A percentile compares a stretch with the other conserved stretches of the same genome.
Evolutionary conservation across 2,797 vertebrate genomes (phyloP).

Genomic region (Sphaeramia orbicularis): DNA sequence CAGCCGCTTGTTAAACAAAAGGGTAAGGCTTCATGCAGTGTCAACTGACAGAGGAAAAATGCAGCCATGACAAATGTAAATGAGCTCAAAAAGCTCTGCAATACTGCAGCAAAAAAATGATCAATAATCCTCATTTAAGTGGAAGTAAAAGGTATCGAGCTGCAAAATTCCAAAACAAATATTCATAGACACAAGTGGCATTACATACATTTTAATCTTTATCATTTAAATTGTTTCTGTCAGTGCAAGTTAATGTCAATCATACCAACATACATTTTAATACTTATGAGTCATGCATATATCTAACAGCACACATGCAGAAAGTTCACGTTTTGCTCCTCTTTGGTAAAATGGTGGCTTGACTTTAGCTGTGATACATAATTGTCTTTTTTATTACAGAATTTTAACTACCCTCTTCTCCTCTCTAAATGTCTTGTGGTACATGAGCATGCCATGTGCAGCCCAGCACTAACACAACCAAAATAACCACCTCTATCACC

Average conservation of each 20-base stretch:
- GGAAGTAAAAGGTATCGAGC: too few species aligned
- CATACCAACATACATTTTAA: slow-evolving; percentile 10
- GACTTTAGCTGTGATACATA: slow-evolving; percentile 1
- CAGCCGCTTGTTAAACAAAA: slow-evolving; percentile 48
- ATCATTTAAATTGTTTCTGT: not conserved
- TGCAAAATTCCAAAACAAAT: too few species aligned
- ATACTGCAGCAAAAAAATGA: not conserved
- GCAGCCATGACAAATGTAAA: not conserved
- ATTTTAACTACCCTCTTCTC: slow-evolving; percentile 18
- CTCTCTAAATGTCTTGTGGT: slow-evolving; percentile 14
- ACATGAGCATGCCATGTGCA: slow-evolving; percentile 44
- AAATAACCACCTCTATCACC: slow-evolving; percentile 28
- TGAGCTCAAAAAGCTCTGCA: not conserved
- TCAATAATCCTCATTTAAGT: not conserved
- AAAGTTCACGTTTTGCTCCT: slow-evolving; percentile 1
- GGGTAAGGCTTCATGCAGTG: slow-evolving; percentile 14
- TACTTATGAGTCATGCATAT: slow-evolving; percentile 9
- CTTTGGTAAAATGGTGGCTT: slow-evolving; percentile 32
- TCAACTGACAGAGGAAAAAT: slow-evolving; percentile 8
- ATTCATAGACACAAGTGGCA: too few species aligned
- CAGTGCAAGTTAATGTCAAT: slow-evolving; percentile 1
- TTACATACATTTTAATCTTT: too few species aligned
- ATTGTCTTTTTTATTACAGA: slow-evolving; percentile 21
- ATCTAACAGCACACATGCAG: slow-evolving; percentile 40
- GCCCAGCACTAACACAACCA: slow-evolving; percentile 5